A percentile compares a stretch with the other conserved stretches of the same genome.
These are phyloP conservation scores for Drosophila auraria DNA, from an alignment of 1,140 invertebrate species.

Conservation along the genomic window DNA sequence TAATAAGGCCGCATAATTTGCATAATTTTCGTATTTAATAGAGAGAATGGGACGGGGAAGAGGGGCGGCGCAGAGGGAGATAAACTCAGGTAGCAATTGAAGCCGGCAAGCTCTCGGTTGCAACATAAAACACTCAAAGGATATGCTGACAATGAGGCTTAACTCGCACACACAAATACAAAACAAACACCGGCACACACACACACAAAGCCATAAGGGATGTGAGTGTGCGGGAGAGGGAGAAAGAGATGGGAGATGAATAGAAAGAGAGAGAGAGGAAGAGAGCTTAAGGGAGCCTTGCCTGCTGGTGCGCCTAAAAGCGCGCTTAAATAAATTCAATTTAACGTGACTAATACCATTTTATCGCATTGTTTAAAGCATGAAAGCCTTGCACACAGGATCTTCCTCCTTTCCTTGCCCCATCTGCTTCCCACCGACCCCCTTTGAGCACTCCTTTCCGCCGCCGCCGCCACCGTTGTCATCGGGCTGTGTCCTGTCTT, in stretches of 20 bases:
- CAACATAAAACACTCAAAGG: slow-evolving; percentile 82
- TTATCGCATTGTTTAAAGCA: slow-evolving; percentile 84
- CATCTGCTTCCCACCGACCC: not conserved
- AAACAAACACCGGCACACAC: slow-evolving; percentile 13
- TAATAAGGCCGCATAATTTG: slow-evolving; percentile 82
- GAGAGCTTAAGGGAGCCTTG: slow-evolving; percentile 29
- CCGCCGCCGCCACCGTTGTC: slow-evolving; percentile 12
- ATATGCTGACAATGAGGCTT: slow-evolving; percentile 83
- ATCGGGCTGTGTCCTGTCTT: slow-evolving; percentile 27
- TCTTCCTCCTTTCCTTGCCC: slow-evolving; percentile 14
- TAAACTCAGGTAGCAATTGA: slow-evolving; percentile 72
- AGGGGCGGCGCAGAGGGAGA: not conserved
- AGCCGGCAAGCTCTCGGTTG: slow-evolving; percentile 57
- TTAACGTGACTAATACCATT: slow-evolving; percentile 84
- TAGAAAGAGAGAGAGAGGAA: not conserved
- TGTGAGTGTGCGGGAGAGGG: slow-evolving; percentile 1
- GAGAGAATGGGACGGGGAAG: slow-evolving; percentile 27
- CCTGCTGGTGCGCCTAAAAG: slow-evolving; percentile 70
- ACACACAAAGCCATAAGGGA: slow-evolving; percentile 32
- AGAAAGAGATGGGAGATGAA: not conserved
- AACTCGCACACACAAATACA: slow-evolving; percentile 53
- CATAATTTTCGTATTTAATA: slow-evolving; percentile 83
- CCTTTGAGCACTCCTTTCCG: not conserved
- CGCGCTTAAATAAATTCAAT: slow-evolving; percentile 84
- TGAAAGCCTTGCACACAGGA: slow-evolving; percentile 65